Evolutionary conservation across 2,888 invertebrate genomes (phyloP).

Genomic region (Zootermopsis nevadensis): DNA sequence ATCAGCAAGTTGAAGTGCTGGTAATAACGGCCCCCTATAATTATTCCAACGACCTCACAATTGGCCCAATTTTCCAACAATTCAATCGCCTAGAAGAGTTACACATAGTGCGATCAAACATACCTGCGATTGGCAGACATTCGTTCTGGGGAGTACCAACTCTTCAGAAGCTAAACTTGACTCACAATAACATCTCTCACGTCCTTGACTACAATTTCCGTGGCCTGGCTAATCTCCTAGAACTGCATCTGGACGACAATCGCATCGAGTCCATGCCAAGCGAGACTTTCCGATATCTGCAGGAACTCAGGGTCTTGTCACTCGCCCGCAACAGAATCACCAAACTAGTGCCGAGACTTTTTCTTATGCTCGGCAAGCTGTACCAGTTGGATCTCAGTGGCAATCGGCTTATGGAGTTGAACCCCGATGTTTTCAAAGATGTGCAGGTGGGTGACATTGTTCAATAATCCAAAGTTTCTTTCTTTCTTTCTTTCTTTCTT

Average conservation of each 20-base stretch:
- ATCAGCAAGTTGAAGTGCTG: conserved; percentile 70
- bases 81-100: conserved; percentile 74
- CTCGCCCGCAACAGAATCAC: conserved; percentile 75
- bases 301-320: conserved; percentile 74
- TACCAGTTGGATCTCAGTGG: conserved; percentile 78
- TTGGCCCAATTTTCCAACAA: conserved; percentile 75
- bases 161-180: conserved; percentile 73
- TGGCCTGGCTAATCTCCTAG: conserved; percentile 77
- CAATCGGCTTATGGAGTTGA: conserved; percentile 78
- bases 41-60: conserved; percentile 72
- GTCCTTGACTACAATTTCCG: conserved; percentile 80
- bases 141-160: conserved; percentile 82
- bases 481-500: too few relatives aligned
- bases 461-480: too few relatives aligned
- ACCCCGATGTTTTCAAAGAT: conserved; percentile 84
- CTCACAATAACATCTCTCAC: conserved; percentile 76
- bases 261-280: conserved; percentile 79
- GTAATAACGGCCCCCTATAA: conserved; percentile 74
- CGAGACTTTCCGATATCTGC: conserved; percentile 76
- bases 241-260: conserved; percentile 79
- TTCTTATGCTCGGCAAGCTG: conserved; percentile 79
- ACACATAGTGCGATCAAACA: conserved; percentile 76
- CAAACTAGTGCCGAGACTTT: conserved; percentile 77
- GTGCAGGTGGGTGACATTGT: conserved; percentile 65
- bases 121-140: conserved; percentile 82